Percentiles rank a stretch among this genome's conserved stretches.
Evolutionary conservation across 2,113 vertebrate genomes (phyloP).

Genomic region (Synodontis membranacea): DNA sequence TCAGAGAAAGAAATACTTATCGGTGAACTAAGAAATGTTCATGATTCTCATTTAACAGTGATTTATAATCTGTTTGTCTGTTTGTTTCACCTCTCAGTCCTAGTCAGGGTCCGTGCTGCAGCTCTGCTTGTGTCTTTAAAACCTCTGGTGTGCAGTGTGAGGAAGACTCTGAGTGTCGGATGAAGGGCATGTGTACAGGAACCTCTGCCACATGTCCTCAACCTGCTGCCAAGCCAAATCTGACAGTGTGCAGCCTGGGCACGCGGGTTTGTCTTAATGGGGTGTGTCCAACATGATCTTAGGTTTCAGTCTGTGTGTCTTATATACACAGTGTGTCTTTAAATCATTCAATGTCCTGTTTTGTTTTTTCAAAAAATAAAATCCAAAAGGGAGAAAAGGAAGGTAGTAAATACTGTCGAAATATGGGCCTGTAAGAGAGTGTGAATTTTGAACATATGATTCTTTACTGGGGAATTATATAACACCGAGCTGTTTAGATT

Average conservation of each 20-base stretch:
- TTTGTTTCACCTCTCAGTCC: constrained; percentile 63
- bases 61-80: not conserved
- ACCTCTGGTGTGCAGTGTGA: constrained; percentile 60
- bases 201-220: constrained; percentile 64
- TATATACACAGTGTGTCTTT: constrained; percentile 5
- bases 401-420: not conserved
- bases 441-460: constrained; percentile 23
- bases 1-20: not conserved
- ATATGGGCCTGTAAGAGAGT: not conserved
- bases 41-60: not conserved
- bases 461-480: constrained; percentile 8
- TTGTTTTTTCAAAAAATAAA: not conserved
- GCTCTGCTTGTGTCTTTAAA: constrained; percentile 67
- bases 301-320: not conserved
- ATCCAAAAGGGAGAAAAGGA: not conserved
- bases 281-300: constrained; percentile 64
- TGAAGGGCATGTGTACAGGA: constrained; percentile 69
- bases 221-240: constrained; percentile 70
- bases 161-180: constrained; percentile 72
- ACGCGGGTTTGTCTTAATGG: constrained; percentile 75
- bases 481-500: not conserved
- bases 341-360: not conserved
- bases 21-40: not conserved
- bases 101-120: constrained; percentile 79
- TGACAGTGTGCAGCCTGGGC: constrained; percentile 71